phyloP scores from a whole-genome alignment of 1,140 invertebrate species.

The Drosophila tropicalis region DNA sequence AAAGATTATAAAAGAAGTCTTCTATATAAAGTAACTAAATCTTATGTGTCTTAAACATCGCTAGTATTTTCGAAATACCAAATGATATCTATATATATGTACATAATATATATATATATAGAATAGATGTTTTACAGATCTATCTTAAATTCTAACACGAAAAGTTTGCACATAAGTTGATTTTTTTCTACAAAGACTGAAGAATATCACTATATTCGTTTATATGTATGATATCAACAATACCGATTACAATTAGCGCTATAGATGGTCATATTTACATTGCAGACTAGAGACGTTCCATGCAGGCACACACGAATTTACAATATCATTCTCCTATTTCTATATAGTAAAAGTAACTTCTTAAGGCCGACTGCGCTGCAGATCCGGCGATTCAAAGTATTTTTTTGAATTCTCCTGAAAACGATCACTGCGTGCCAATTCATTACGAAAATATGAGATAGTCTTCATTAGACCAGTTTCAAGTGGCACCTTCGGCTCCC shows the following conservation, averaged over 20 bases:
- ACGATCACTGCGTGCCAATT: slow-evolving; percentile 87
- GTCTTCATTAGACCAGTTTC: slow-evolving; percentile 93
- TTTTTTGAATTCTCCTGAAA: slow-evolving; percentile 76
- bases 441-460: slow-evolving; percentile 95
- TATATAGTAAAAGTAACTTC: not conserved
- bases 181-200: not conserved
- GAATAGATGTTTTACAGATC: slow-evolving; percentile 2
- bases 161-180: slow-evolving; percentile 17
- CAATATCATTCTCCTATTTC: slow-evolving; percentile 17
- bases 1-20: slow-evolving; percentile 9
- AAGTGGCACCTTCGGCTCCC: slow-evolving; percentile 96
- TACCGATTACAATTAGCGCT: slow-evolving; percentile 57
- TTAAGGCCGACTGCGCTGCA: slow-evolving; percentile 56
- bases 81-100: not conserved
- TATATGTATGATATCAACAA: not conserved
- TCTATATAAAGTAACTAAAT: slow-evolving; percentile 10
- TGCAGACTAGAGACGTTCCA: slow-evolving; percentile 75
- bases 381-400: slow-evolving; percentile 74
- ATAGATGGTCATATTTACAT: slow-evolving; percentile 80
- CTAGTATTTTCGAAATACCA: slow-evolving; percentile 1
- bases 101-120: not conserved
- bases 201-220: not conserved
- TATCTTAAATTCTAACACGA: slow-evolving; percentile 9
- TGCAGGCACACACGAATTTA: slow-evolving; percentile 48
- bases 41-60: slow-evolving; percentile 1